Conservation (phyloP, 2,113 vertebrate species). For the Lontra canadensis region DNA sequence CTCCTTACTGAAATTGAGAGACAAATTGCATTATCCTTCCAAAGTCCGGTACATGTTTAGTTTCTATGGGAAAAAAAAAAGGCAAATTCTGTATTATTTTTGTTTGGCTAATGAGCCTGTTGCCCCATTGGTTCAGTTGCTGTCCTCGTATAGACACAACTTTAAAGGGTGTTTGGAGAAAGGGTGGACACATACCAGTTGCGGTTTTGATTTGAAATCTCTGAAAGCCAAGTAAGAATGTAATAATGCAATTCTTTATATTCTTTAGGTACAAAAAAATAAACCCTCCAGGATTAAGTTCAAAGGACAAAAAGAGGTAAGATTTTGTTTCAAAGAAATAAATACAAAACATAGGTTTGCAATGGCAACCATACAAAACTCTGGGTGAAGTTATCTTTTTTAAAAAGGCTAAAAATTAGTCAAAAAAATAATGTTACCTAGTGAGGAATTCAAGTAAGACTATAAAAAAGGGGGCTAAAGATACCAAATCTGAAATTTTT, state of each 20-base stretch:
- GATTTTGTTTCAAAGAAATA: slow-evolving; percentile 5
- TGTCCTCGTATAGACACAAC: not conserved
- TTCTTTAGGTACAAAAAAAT: not conserved
- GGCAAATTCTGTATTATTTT: not conserved
- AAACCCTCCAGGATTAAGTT: not conserved
- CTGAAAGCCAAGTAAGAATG: not conserved
- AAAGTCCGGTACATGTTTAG: not conserved
- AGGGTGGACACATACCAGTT: not conserved
- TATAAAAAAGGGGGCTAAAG: not conserved
- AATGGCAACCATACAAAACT: not conserved
- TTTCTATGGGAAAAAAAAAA: not conserved
- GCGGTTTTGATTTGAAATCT: not conserved
- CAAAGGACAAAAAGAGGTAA: not conserved
- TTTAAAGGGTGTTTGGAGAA: not conserved
- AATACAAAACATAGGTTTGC: not conserved
- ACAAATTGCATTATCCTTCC: not conserved
- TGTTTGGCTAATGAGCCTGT: not conserved
- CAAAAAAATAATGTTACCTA: not conserved
- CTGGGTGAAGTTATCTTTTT: not conserved
- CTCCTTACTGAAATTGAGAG: not conserved
- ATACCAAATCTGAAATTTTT: not conserved
- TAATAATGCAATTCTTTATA: not conserved
- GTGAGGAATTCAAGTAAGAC: not conserved
- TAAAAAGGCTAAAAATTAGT: not conserved
- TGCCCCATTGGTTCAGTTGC: not conserved